A percentile compares a stretch with the other conserved stretches of the same genome.
phyloP scores from a whole-genome alignment of 2,888 invertebrate species.

The Subacronicta megacephala region DNA sequence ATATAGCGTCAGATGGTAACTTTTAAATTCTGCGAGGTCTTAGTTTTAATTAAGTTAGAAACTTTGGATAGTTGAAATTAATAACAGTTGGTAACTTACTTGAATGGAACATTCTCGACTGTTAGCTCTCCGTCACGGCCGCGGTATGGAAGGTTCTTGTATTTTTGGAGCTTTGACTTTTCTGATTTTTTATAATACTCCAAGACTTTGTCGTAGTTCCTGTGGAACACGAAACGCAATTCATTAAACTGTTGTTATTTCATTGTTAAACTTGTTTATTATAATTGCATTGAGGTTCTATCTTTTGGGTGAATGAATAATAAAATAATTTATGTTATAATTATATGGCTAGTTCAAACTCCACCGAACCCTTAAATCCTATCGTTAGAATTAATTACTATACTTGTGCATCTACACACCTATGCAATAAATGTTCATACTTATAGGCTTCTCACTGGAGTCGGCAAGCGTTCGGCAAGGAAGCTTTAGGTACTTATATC shows the following conservation, averaged over 20 bases:
- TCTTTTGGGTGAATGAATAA: too few relatives aligned
- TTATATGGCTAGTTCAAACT: too few relatives aligned
- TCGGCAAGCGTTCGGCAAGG: too few relatives aligned
- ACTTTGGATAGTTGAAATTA: conserved; percentile 53
- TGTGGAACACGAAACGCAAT: conserved; percentile 54
- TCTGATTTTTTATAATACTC: conserved; percentile 91
- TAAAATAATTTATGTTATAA: too few relatives aligned
- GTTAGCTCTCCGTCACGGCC: conserved; percentile 91
- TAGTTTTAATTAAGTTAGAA: conserved; percentile 52
- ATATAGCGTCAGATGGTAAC: conserved; percentile 12
- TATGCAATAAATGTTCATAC: too few relatives aligned
- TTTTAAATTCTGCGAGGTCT: conserved; percentile 18
- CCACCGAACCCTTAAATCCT: too few relatives aligned
- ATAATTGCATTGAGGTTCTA: not conserved
- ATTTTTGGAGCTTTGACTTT: conserved; percentile 83
- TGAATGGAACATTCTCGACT: conserved; percentile 90
- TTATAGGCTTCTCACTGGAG: too few relatives aligned
- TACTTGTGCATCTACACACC: too few relatives aligned
- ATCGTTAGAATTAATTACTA: too few relatives aligned
- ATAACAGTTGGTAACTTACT: conserved; percentile 70
- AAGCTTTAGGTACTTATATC: too few relatives aligned
- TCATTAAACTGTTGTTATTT: not conserved
- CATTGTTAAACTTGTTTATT: too few relatives aligned
- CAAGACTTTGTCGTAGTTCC: conserved; percentile 91
- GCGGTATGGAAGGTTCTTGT: conserved; percentile 88